Base-by-base conservation (phyloP, 2,888 invertebrate species). In the Amblyjoppa proteus region DNA sequence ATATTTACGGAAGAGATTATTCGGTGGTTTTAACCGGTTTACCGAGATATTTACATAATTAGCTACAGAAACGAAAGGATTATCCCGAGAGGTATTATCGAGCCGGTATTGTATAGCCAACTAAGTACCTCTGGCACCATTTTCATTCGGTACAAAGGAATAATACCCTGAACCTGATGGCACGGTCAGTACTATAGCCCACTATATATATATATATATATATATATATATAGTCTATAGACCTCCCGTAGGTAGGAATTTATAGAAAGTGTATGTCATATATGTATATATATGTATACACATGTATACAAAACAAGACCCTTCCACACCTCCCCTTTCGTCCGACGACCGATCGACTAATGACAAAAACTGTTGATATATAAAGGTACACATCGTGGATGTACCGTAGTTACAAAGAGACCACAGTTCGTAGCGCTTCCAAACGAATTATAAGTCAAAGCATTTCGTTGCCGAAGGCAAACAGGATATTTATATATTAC, bases 361-460 rank as follows among this genome's bases (percentile, higher is more conserved):
- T 38, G 53, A 11, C 13, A 11, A 41, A 66, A 31, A 16, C 34
- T 34, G 53, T 38, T 11, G 0, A 56, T 38, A 38, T 77, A 77
- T 38, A 68, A 77, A 51, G 53, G n/a, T 9, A 41, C 51, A 31
- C 2, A 38, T 31, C 41, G 16, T 53, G 0, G 28, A 28, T 41
- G 41, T 20, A n/a, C 41, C 68, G 11, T 1, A 68, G 53, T 68
- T 11, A 28, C 6, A 25, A 5, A 3, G 6, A 77, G 28, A n/a
- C n/a, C 28, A 2, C 66, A 41, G 68, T 7, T 41, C 38, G n/a
- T 1, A 38, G 5, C 28, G 53, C 41, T 66, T 38, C 51, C 16
- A 66, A 80, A 79, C 64, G 25, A 70, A 64, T 49, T 38, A 11
- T 7, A 51, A 68, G 25, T 13, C n/a, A 4, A 16, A 49, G 66